phyloP scores from a whole-genome alignment of 2,888 invertebrate species.

The Odontocerum albicorne region DNA sequence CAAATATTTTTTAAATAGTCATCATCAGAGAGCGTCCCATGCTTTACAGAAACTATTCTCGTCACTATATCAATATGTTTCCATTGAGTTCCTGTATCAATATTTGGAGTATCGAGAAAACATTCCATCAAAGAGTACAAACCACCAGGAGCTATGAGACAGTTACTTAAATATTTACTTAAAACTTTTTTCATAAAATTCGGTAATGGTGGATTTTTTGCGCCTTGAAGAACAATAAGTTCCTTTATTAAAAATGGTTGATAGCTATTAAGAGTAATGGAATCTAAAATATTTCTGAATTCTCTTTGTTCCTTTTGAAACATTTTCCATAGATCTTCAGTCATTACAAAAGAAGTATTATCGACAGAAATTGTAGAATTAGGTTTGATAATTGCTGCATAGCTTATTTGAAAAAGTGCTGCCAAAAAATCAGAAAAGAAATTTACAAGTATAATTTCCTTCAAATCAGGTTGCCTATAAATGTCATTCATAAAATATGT shows the following conservation, averaged over 20 bases:
- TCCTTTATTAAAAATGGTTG: slow-evolving; percentile 67
- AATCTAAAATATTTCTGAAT: slow-evolving; percentile 54
- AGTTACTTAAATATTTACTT: slow-evolving; percentile 60
- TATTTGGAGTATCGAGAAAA: slow-evolving; percentile 59
- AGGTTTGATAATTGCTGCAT: slow-evolving; percentile 67
- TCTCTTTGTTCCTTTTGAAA: slow-evolving; percentile 54
- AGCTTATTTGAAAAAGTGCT: slow-evolving; percentile 67
- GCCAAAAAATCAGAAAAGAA: slow-evolving; percentile 65
- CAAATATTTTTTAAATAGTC: slow-evolving; percentile 59
- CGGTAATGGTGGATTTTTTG: slow-evolving; percentile 55
- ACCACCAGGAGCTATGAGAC: slow-evolving; percentile 64
- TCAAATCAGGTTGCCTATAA: slow-evolving; percentile 55
- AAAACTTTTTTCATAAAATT: slow-evolving; percentile 65
- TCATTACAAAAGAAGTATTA: slow-evolving; percentile 52
- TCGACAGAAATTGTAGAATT: slow-evolving; percentile 40
- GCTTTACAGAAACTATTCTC: slow-evolving; percentile 61
- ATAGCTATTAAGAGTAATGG: slow-evolving; percentile 59
- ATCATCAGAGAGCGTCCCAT: slow-evolving; percentile 49
- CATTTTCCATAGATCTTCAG: slow-evolving; percentile 55
- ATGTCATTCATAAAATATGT: slow-evolving; percentile 54
- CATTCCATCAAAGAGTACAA: slow-evolving; percentile 65
- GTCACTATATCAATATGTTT: slow-evolving; percentile 67
- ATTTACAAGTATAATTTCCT: slow-evolving; percentile 58
- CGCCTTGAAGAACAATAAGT: slow-evolving; percentile 65
- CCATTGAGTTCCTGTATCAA: slow-evolving; percentile 66